Evolutionary conservation across 53 echinoderm and acorn worm genomes (phyloP).

Genomic region (Luidia sarsii): DNA sequence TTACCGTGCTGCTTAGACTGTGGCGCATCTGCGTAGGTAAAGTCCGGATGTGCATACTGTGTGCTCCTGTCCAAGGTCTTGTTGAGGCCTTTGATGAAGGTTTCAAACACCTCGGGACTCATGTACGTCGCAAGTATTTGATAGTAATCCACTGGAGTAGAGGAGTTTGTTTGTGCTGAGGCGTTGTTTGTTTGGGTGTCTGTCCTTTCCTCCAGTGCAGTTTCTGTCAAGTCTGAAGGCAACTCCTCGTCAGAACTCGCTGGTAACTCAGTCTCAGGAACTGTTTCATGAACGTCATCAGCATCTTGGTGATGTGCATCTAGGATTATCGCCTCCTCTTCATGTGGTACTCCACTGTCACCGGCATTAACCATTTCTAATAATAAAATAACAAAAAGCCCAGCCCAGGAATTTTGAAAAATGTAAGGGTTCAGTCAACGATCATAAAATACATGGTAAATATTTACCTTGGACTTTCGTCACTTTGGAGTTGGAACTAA

Average conservation of each 20-base stretch:
- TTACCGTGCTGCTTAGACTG: background rate
- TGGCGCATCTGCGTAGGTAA: conserved; percentile 1
- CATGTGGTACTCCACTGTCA: too few species aligned
- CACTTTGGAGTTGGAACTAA: too few species aligned
- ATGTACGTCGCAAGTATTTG: conserved; percentile 25
- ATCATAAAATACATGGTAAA: too few species aligned
- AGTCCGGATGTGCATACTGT: conserved; percentile 16
- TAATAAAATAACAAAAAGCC: too few species aligned
- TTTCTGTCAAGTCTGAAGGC: too few species aligned
- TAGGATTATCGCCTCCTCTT: too few species aligned
- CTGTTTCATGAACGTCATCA: background rate
- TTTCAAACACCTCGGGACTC: conserved; percentile 10
- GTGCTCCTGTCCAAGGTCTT: conserved; percentile 11
- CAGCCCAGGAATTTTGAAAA: too few species aligned
- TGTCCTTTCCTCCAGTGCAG: background rate
- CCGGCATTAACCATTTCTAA: too few species aligned
- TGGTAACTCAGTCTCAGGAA: too few species aligned
- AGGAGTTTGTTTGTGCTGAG: background rate
- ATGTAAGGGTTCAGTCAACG: too few species aligned
- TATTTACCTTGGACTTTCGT: too few species aligned
- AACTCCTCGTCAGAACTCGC: too few species aligned
- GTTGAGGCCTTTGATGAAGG: conserved; percentile 15
- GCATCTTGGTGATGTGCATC: background rate
- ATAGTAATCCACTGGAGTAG: background rate
- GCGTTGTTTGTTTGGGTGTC: background rate